Conservation (phyloP, 2,113 vertebrate genomes). For the Podarcis cretensis region DNA sequence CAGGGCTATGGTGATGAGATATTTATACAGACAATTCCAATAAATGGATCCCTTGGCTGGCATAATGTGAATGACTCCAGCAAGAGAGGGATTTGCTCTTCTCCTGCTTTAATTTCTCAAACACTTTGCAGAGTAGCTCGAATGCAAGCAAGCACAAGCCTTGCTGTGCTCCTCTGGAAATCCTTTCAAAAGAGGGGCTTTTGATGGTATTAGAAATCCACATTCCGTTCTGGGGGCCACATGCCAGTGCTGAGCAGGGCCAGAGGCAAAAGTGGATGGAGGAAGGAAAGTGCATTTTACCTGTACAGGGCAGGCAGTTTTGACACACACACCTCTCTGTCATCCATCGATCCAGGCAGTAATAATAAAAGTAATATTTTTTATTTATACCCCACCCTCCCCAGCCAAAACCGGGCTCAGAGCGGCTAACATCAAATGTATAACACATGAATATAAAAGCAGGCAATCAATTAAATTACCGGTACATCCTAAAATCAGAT, state of each 20-base stretch:
- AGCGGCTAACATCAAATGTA: too few relatives aligned
- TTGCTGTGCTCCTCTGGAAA: background rate
- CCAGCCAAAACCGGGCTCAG: too few relatives aligned
- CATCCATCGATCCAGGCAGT: too few relatives aligned
- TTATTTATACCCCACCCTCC: too few relatives aligned
- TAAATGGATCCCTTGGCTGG: background rate
- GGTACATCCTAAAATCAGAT: too few relatives aligned
- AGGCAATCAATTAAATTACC: too few relatives aligned
- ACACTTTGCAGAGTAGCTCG: background rate
- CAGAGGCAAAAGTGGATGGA: too few relatives aligned
- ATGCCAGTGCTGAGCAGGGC: background rate
- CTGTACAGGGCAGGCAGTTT: too few relatives aligned
- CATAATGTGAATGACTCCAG: background rate
- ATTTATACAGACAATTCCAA: background rate
- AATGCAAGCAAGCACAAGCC: background rate
- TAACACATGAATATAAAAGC: too few relatives aligned
- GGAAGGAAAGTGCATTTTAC: too few relatives aligned
- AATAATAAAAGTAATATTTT: too few relatives aligned
- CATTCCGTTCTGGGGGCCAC: background rate
- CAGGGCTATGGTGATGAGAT: background rate
- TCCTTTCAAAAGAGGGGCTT: background rate
- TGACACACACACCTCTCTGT: too few relatives aligned
- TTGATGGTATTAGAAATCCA: background rate
- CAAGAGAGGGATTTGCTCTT: background rate
- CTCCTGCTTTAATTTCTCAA: background rate